These are phyloP conservation scores for Dryomyza anilis DNA, from an alignment of 2,888 invertebrate genomes.

Conservation along the genomic window DNA sequence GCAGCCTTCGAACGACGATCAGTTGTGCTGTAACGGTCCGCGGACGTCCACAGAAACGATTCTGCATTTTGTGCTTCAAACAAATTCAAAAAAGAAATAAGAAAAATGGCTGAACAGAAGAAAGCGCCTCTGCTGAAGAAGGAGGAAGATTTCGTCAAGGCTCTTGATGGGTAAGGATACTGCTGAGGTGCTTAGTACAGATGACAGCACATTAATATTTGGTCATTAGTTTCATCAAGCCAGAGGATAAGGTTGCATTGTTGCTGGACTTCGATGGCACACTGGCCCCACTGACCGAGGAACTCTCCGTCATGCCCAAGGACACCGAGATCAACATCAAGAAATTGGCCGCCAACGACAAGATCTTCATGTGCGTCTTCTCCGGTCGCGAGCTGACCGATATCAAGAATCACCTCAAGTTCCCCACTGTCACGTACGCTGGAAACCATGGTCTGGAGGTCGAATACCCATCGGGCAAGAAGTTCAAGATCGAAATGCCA, in stretches of 20 bases:
- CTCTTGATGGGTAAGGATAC: slow-evolving; percentile 54
- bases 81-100: not conserved
- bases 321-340: slow-evolving; percentile 73
- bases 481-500: slow-evolving; percentile 78
- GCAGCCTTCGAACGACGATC: slow-evolving; percentile 25
- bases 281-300: slow-evolving; percentile 74
- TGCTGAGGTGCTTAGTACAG: too few species aligned
- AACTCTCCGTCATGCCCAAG: slow-evolving; percentile 68
- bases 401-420: slow-evolving; percentile 71
- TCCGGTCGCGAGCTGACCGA: slow-evolving; percentile 76
- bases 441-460: slow-evolving; percentile 79
- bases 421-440: slow-evolving; percentile 70
- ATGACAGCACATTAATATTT: too few species aligned
- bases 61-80: not conserved
- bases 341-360: slow-evolving; percentile 72
- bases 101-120: slow-evolving; percentile 59
- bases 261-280: slow-evolving; percentile 79
- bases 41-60: slow-evolving; percentile 49
- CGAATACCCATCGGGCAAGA: slow-evolving; percentile 75
- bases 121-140: slow-evolving; percentile 59
- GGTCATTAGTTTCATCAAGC: slow-evolving; percentile 63
- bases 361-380: slow-evolving; percentile 74
- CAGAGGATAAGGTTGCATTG: slow-evolving; percentile 71
- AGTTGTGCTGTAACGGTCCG: slow-evolving; percentile 53
- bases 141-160: slow-evolving; percentile 59